These are phyloP conservation scores for Carassius auratus DNA, from an alignment of 2,113 vertebrate species.

Conservation along the genomic window DNA sequence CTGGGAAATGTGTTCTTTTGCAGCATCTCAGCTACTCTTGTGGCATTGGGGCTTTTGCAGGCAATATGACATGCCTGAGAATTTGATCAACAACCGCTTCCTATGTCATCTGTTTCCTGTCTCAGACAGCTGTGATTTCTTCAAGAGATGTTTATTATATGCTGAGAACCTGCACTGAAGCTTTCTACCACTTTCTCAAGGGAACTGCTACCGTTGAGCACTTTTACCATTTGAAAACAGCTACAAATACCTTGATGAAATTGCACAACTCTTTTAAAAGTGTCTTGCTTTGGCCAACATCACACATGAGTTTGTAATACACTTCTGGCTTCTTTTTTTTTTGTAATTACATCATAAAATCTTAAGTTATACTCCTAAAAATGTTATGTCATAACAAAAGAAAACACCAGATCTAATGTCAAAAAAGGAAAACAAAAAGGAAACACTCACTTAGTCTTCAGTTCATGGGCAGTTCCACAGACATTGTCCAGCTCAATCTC, in stretches of 20 bases:
- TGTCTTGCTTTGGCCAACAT: background rate
- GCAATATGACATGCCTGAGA: constrained; percentile 16
- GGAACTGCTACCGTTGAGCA: background rate
- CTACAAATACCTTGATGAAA: background rate
- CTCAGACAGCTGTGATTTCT: constrained; percentile 59
- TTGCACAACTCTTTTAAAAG: background rate
- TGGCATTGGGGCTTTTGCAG: constrained; percentile 41
- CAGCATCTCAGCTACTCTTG: background rate
- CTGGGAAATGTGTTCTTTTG: background rate
- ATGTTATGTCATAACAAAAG: too few relatives aligned
- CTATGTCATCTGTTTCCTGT: constrained; percentile 52
- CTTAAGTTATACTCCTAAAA: too few relatives aligned
- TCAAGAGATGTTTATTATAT: constrained; percentile 3
- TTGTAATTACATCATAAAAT: too few relatives aligned
- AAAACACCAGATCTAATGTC: too few relatives aligned
- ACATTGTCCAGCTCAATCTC: constrained; percentile 71
- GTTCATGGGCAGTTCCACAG: constrained; percentile 67
- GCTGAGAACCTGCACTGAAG: constrained; percentile 16
- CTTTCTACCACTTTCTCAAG: background rate
- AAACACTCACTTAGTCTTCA: constrained; percentile 70
- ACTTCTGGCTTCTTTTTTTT: too few relatives aligned
- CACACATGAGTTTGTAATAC: background rate
- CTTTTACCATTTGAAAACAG: background rate
- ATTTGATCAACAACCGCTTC: constrained; percentile 53
- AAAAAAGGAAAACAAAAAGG: background rate